Conservation (phyloP, 2,797 vertebrate genomes). For the Periophthalmus magnuspinnatus region DNA sequence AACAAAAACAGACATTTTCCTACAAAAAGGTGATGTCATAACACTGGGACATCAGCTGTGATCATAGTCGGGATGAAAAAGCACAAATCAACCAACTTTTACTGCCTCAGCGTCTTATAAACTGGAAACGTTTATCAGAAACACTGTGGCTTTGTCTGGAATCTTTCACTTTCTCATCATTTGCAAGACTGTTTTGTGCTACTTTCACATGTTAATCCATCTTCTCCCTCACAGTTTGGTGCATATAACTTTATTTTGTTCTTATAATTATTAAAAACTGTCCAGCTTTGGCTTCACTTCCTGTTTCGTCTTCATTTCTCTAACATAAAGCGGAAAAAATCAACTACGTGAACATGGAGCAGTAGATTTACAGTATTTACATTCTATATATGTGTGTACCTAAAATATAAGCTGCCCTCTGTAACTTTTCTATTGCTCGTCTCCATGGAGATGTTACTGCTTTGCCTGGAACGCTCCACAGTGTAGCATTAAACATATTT, state of each 20-base stretch:
- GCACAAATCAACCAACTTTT: constrained; percentile 4
- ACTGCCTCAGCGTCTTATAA: background rate
- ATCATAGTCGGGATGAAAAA: constrained; percentile 3
- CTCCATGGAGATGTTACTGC: background rate
- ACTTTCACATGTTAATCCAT: background rate
- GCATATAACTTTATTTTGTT: background rate
- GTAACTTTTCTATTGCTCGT: background rate
- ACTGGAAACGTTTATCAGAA: background rate
- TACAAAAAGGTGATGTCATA: constrained; percentile 9
- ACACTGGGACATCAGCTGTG: constrained; percentile 1
- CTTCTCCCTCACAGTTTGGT: background rate
- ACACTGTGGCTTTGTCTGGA: constrained; percentile 5
- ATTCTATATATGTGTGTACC: too few relatives aligned
- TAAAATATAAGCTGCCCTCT: background rate
- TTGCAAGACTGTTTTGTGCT: constrained; percentile 6
- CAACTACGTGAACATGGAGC: background rate
- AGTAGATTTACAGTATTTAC: background rate
- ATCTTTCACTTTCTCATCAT: constrained; percentile 8
- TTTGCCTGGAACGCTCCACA: background rate
- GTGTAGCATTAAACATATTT: background rate
- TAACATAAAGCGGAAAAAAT: background rate
- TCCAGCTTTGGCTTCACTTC: background rate
- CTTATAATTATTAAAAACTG: background rate
- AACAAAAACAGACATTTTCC: constrained; percentile 4
- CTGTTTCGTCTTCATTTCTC: background rate